Evolutionary conservation across 37 sponge, comb jelly and placozoan species (phyloP), one percentile per base, ranked within the genome.

Genomic region (Chondrosia reniformis): DNA sequence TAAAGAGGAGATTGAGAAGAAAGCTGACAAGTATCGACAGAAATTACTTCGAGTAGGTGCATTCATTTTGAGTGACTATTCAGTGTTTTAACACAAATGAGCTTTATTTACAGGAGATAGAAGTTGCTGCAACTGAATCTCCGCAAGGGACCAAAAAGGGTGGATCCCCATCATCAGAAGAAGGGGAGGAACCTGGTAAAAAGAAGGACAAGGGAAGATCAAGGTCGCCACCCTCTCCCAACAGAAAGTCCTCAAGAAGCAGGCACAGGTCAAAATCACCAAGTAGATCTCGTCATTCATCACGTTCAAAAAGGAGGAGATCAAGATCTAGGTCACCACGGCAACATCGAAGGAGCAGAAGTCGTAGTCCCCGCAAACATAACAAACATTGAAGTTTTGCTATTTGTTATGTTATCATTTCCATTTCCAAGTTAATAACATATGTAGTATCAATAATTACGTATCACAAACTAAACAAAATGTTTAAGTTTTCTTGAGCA

Each of bases 21-120:
- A 78, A 55, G 81, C 84, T 4, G 66, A 73, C 7, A 91, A 81
- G 46, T 91, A 63, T 62, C 77, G 92, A 56, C 84, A 91, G 15
- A 91, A 84, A 40, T 66, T 91, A 34, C 72, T 69, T 44, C 39
- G 41, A 40, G 72, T 69, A 25, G 42, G 72, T 69, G 58, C 4
- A 28, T 6, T 37, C 34, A 66, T 22, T 7, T 66, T 66, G 67
- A 28, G 7, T 21, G 8, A n/a, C n/a, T n/a, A n/a, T n/a, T n/a
- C n/a, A n/a, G n/a, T n/a, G n/a, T n/a, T n/a, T n/a, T n/a, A n/a
- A n/a, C n/a, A n/a, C n/a, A n/a, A n/a, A n/a, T n/a, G n/a, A n/a
- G n/a, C n/a, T n/a, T n/a, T n/a, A n/a, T n/a, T n/a, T n/a, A 24
- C 1, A 6, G 72, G 28, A 32, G 34, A 4, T 36, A 64, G 72